Conservation (phyloP, 2,797 vertebrate genomes). For the Podarcis siculus region DNA sequence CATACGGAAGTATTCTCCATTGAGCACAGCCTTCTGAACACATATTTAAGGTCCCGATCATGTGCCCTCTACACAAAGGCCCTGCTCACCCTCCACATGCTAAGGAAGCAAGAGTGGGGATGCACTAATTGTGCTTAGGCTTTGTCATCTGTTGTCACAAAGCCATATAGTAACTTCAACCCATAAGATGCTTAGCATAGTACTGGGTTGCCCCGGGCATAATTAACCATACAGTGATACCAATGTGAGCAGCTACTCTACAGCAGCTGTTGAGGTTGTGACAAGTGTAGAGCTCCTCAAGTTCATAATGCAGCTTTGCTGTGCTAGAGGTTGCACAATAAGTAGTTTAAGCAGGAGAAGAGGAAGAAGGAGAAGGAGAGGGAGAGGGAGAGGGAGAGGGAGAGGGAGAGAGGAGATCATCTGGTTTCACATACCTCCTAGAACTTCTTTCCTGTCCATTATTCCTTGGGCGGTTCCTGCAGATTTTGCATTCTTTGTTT, state of each 20-base stretch:
- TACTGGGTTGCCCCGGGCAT: not conserved
- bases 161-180: not conserved
- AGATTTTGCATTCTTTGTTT: slow-evolving; percentile 62
- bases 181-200: not conserved
- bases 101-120: not conserved
- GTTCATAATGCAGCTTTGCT: no score
- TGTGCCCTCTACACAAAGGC: not conserved
- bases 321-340: no score
- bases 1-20: not conserved
- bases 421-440: slow-evolving; percentile 76
- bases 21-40: not conserved
- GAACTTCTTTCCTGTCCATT: slow-evolving; percentile 83
- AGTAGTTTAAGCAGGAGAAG: no score
- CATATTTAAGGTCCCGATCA: not conserved
- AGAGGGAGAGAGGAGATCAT: not conserved
- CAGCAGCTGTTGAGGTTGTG: not conserved
- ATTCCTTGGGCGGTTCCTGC: slow-evolving; percentile 75
- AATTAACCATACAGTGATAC: not conserved
- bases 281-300: not conserved
- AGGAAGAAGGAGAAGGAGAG: no score
- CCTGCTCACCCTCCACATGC: not conserved
- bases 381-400: no score
- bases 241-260: not conserved
- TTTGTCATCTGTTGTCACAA: not conserved
- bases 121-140: not conserved